Base-by-base conservation (phyloP, 1,140 invertebrate species). In the Drosophila obscura region DNA sequence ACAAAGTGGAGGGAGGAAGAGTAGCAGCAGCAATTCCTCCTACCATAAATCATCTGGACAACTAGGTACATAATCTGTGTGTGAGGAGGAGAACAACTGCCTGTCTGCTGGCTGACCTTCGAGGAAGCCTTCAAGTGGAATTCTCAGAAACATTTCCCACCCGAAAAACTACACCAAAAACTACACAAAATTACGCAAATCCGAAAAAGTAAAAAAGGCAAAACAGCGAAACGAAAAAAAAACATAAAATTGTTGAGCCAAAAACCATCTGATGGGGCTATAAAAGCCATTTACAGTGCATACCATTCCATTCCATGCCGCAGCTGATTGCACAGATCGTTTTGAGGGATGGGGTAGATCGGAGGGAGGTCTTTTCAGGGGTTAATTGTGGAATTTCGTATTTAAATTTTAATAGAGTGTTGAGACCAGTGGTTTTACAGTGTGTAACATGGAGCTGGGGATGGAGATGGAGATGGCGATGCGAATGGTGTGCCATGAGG, bases 381-480 rank as follows among this genome's bases (percentile, higher is more conserved):
- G 72, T 58, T 75, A 74, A 75, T 75, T 74, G 72, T 64, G 73
- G 64, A 73, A 73, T 73, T 71, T 73, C 44, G 41, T 66, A 53
- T 66, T 58, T 51, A 9, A 52, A 28, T 35, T 66, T 74, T 74
- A 65, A 75, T 66, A 39, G 49, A 75, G 72, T 75, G 72, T 19
- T 66, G 66, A 46, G 51, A 63, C 13, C 39, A 48, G 41, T 55
- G 63, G 41, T 44, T 31, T n/a, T 39, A 55, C 31, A 49, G 52
- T 63, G 51, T 66, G 64, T 67, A 43, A 49, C 41, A 28, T 11
- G 19, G 43, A 24, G 8, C 16, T 31, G 11, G 7, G 2, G 8
- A 9, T 28, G 9, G 15, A 48, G 22, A 28, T 8, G 51, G 44
- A 1, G 26, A 26, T 48, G 28, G 13, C 11, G 43, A 19, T 15